Evolutionary conservation across 2,888 invertebrate species (phyloP).

Genomic region (Glaucopsyche alexis): DNA sequence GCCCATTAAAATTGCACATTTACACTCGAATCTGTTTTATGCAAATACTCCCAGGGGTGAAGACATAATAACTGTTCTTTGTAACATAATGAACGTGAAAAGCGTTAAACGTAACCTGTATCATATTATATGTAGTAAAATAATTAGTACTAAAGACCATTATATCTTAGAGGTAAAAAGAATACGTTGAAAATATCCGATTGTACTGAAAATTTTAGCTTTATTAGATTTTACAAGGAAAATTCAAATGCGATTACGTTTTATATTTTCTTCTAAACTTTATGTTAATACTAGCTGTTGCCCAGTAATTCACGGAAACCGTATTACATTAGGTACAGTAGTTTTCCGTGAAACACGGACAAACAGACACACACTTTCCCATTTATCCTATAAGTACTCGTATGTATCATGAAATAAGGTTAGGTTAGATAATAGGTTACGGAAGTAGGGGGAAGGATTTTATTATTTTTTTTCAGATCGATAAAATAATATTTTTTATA

Average conservation of each 20-base stretch:
- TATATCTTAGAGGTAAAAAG: not conserved
- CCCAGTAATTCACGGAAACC: no score
- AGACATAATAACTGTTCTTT: slow-evolving; percentile 21
- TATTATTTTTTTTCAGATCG: no score
- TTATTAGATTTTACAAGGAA: not conserved
- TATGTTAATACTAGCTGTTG: no score
- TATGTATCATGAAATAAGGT: no score
- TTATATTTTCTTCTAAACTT: not conserved
- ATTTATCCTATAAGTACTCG: no score
- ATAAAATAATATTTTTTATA: no score
- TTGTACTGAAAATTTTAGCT: not conserved
- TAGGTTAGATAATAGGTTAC: no score
- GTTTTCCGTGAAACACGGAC: no score
- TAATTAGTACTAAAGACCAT: slow-evolving; percentile 27
- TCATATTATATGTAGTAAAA: not conserved
- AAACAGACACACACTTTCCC: no score
- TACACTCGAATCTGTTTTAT: slow-evolving; percentile 26
- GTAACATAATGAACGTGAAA: slow-evolving; percentile 30
- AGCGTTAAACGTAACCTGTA: slow-evolving; percentile 34
- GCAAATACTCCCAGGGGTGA: slow-evolving; percentile 7
- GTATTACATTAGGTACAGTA: no score
- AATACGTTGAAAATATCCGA: not conserved
- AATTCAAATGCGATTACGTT: not conserved
- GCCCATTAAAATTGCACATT: slow-evolving; percentile 32
- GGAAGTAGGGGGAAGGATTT: no score